Base-by-base conservation (phyloP, 2,888 invertebrate genomes). In the Pollenia amentaria region DNA sequence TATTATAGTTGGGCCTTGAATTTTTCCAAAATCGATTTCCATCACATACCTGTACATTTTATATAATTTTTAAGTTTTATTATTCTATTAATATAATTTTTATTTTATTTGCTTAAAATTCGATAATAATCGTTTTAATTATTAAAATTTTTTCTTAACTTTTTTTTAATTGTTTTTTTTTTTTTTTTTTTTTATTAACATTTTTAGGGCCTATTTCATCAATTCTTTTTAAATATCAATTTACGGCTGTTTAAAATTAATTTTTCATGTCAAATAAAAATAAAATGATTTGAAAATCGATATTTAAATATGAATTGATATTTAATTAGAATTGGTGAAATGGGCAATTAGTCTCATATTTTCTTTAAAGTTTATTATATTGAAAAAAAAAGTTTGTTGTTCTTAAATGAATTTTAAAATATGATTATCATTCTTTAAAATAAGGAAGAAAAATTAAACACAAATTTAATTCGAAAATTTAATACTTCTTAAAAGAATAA, bases 401-500 rank as follows among this genome's bases (percentile, higher is more conserved):
- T 85, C 82, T 85, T 80, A 85, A 76, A 77, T 67, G 42, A 78
- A 84, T 82, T 85, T 81, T 78, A 55, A 29, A 62, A 69, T 55
- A 44, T 64, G 38, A 57, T 82, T 55, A 69, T 76, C 6, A 46
- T 10, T 18, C 11, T 44, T 42, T 48, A 48, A 69, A 73, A 53
- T 4, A 40, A 46, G 11, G n/a, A 12, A 65, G 4, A 48, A 12
- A 42, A 62, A 70, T 29, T n/a, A 0, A 16, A 64, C 18, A 51
- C 12, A 48, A 67, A 65, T 57, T 18, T 29, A 44, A 67, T 51
- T 60, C 18, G 40, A 53, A 62, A 16, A 38, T 69, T 46, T 46
- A 21, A 42, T 14, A 14, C 73, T 78, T 84, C 29, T 60, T n/a
- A 21, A 44, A 65, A 73, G 65, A 70, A 69, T 16, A 55, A 46